Percentiles rank a stretch among this genome's conserved stretches.
phyloP scores from a whole-genome alignment of 2,797 vertebrate species.

The Eulemur coronatus region DNA sequence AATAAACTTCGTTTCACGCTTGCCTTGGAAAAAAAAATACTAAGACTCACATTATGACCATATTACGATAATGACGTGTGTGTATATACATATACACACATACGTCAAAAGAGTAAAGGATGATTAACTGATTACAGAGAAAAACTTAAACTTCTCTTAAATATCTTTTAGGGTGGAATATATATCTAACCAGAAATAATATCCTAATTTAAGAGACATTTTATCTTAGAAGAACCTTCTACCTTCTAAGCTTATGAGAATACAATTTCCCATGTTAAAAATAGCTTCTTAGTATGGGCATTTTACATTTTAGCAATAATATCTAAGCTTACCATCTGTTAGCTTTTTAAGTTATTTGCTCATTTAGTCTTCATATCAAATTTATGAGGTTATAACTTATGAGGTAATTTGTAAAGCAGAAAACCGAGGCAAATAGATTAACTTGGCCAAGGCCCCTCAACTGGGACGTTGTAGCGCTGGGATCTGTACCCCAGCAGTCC shows the following conservation, averaged over 20 bases:
- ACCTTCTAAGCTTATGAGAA: slow-evolving; percentile 4
- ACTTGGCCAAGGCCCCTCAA: neutral
- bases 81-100: neutral
- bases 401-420: neutral
- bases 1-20: too few relatives aligned
- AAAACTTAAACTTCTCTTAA: neutral
- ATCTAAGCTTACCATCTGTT: neutral
- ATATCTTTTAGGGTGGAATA: neutral
- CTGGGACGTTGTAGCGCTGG: neutral
- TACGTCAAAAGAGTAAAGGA: neutral
- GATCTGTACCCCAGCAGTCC: neutral
- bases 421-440: neutral
- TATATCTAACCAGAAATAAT: neutral
- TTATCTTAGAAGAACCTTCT: neutral
- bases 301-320: neutral
- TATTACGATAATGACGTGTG: neutral
- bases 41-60: neutral
- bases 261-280: slow-evolving; percentile 17
- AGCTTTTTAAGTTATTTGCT: neutral
- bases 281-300: neutral
- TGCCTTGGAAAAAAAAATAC: neutral
- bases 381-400: neutral
- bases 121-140: neutral
- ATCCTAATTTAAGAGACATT: slow-evolving; percentile 11
- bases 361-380: neutral